Conservation (phyloP, 35 echinoderm and acorn worm species). For the Lytechinus pictus region DNA sequence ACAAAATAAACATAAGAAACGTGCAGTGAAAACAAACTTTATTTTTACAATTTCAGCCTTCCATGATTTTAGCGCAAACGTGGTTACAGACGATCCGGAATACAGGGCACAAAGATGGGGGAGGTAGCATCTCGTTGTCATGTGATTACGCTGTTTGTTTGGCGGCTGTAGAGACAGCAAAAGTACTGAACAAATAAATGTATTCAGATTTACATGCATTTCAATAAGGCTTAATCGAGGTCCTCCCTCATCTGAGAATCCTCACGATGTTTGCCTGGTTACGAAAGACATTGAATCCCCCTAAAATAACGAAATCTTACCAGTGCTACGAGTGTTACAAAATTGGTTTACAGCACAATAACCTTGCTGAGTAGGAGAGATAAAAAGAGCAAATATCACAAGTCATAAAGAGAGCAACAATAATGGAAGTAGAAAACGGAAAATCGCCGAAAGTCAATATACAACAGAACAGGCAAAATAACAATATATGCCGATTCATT, state of each 20-base stretch:
- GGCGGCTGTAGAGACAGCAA: background rate
- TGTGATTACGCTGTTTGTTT: background rate
- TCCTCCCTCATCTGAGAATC: no score
- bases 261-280: background rate
- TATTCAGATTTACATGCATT: background rate
- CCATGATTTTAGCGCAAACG: no score
- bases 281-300: background rate
- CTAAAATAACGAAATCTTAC: background rate
- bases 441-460: background rate
- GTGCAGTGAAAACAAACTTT: no score
- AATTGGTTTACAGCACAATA: background rate
- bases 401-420: background rate
- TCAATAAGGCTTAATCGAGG: background rate
- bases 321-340: background rate
- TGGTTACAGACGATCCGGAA: no score
- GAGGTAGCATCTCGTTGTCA: no score
- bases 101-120: no score
- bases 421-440: background rate
- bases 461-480: background rate
- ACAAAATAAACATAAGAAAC: no score
- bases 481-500: background rate
- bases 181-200: background rate
- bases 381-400: background rate
- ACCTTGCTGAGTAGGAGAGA: background rate
- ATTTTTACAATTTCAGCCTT: no score